These are phyloP conservation scores for Hestina assimilis DNA, from an alignment of 1,140 invertebrate species.

Conservation along the genomic window DNA sequence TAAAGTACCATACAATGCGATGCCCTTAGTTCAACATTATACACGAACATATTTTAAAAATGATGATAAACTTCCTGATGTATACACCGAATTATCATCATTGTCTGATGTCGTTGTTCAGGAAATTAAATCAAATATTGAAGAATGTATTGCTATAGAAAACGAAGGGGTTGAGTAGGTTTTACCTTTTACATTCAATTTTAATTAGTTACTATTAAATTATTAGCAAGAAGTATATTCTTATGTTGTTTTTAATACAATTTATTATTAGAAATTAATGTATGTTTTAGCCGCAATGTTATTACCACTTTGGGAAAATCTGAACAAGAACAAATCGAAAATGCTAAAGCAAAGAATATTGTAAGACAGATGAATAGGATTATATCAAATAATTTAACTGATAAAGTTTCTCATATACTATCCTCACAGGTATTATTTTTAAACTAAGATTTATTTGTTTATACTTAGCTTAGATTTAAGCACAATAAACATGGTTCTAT, in stretches of 20 bases:
- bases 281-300: conserved; percentile 44
- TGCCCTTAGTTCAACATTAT: conserved; percentile 83
- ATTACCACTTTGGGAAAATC: conserved; percentile 34
- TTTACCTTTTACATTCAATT: background rate
- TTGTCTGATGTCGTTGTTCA: conserved; percentile 66
- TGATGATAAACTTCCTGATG: conserved; percentile 76
- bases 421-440: conserved; percentile 77
- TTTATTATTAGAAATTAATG: too few species aligned
- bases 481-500: background rate
- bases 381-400: conserved; percentile 79
- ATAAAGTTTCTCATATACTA: conserved; percentile 80
- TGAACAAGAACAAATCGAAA: conserved; percentile 55
- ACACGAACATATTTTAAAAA: conserved; percentile 84
- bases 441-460: background rate
- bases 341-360: conserved; percentile 75
- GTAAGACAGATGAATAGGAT: conserved; percentile 85
- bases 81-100: conserved; percentile 75
- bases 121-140: conserved; percentile 78
- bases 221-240: too few species aligned
- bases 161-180: conserved; percentile 77
- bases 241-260: too few species aligned
- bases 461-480: background rate
- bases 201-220: conserved; percentile 3
- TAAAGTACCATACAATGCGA: conserved; percentile 82
- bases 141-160: conserved; percentile 81